Percentiles rank a stretch among this genome's conserved stretches.
Evolutionary conservation across 2,113 vertebrate species (phyloP).

Genomic region (Turdus rufiventris): DNA sequence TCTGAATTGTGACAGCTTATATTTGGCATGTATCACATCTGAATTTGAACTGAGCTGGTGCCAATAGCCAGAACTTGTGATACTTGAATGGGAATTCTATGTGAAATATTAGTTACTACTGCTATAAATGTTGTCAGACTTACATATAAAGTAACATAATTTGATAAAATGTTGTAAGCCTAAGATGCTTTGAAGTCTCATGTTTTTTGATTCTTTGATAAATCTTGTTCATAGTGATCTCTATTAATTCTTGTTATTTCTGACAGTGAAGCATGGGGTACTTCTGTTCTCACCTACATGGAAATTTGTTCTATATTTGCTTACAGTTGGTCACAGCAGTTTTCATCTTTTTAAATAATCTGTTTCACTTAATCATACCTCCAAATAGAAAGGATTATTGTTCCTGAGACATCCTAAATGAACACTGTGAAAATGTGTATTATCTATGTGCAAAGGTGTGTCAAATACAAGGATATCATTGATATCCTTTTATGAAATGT

Average conservation of each 20-base stretch:
- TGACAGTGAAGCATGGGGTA: neutral
- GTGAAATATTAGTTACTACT: neutral
- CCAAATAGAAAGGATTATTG: neutral
- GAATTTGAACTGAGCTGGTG: neutral
- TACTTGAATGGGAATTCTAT: neutral
- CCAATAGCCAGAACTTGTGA: neutral
- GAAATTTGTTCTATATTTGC: neutral
- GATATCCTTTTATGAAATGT: neutral
- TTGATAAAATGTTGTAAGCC: neutral
- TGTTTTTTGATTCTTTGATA: neutral
- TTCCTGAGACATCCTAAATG: neutral
- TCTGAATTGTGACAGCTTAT: neutral
- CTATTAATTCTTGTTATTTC: neutral
- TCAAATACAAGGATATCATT: neutral
- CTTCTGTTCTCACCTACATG: rapidly evolving
- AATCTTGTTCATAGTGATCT: neutral
- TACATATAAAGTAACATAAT: neutral
- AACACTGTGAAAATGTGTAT: neutral
- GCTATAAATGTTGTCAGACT: neutral
- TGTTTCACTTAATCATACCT: neutral
- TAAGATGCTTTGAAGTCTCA: neutral
- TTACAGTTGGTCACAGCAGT: neutral
- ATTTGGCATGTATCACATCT: neutral
- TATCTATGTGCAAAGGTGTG: neutral
- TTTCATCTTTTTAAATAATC: neutral